Conservation (phyloP, 2,888 invertebrate genomes). For the Eilema griseolum region DNA sequence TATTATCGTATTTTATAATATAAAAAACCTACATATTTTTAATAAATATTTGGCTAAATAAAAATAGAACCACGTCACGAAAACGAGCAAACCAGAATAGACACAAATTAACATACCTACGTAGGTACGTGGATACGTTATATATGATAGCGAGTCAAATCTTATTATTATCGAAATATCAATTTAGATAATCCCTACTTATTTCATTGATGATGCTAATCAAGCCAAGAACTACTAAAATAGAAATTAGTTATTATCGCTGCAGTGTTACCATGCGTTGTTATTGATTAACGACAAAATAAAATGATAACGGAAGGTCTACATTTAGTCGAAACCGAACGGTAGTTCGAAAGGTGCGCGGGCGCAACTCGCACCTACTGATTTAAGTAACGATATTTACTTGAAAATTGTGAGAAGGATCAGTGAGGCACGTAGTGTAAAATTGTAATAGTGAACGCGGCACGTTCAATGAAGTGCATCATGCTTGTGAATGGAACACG, state of each 20-base stretch:
- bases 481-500: slow-evolving; percentile 47
- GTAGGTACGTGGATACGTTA: slow-evolving; percentile 1
- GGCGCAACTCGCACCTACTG: slow-evolving; percentile 40
- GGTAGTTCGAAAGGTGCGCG: slow-evolving; percentile 41
- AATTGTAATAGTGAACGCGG: slow-evolving; percentile 41
- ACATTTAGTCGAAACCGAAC: slow-evolving; percentile 18
- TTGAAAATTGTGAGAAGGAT: slow-evolving; percentile 30
- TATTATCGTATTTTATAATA: too few relatives aligned
- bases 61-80: background rate
- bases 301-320: slow-evolving; percentile 33
- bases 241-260: background rate
- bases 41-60: background rate
- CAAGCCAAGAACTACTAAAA: background rate
- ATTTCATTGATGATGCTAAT: slow-evolving; percentile 5
- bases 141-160: slow-evolving; percentile 1
- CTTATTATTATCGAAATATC: background rate
- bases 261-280: background rate
- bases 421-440: slow-evolving; percentile 34
- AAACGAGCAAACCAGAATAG: background rate
- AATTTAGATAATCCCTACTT: slow-evolving; percentile 6
- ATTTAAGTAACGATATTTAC: slow-evolving; percentile 33
- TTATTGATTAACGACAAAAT: slow-evolving; percentile 33
- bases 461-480: slow-evolving; percentile 61
- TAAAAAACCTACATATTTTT: background rate
- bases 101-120: background rate